Evolutionary conservation across 2,113 vertebrate genomes (phyloP).

Genomic region (Myrmophylax atrothorax): DNA sequence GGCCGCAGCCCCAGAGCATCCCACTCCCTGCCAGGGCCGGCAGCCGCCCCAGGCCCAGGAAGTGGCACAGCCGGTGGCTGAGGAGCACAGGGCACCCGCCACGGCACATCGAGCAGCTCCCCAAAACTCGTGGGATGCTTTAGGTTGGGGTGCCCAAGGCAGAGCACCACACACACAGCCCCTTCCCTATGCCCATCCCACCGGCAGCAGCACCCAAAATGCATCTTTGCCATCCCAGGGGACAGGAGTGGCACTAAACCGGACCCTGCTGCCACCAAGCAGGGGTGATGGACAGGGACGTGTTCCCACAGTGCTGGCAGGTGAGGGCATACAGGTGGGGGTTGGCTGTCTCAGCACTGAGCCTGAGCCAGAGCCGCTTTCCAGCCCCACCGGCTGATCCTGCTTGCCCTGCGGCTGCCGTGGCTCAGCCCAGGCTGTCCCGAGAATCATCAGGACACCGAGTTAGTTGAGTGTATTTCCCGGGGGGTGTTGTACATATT

Average conservation of each 20-base stretch:
- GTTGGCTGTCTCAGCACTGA: not conserved
- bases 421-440: not conserved
- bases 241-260: not conserved
- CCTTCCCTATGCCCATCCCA: not conserved
- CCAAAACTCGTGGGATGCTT: not conserved
- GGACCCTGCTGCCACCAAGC: not conserved
- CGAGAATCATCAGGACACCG: not conserved
- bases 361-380: not conserved
- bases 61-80: not conserved
- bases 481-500: fast-evolving
- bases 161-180: not conserved
- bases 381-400: not conserved
- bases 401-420: not conserved
- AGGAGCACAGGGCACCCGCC: not conserved
- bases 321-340: not conserved
- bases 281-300: not conserved
- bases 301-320: not conserved
- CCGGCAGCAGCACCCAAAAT: not conserved
- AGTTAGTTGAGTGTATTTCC: not conserved
- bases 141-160: fast-evolving
- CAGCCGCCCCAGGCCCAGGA: not conserved
- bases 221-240: fast-evolving
- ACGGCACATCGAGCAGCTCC: fast-evolving
- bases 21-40: not conserved
- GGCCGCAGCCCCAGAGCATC: not conserved